phyloP scores from a whole-genome alignment of 2,888 invertebrate species.

The Melanostoma mellinum region DNA sequence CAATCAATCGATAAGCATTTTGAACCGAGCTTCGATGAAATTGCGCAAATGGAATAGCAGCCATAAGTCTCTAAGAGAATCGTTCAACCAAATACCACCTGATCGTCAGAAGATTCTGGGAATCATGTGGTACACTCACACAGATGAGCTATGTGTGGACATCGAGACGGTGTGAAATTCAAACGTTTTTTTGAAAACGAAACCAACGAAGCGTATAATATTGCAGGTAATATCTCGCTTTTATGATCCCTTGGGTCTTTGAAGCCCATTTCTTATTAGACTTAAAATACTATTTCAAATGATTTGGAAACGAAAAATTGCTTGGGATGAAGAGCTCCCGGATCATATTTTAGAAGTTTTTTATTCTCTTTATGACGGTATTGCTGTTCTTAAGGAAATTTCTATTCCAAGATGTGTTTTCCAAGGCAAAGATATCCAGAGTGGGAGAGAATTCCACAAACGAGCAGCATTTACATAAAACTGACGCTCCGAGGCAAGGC shows the following conservation, averaged over 20 bases:
- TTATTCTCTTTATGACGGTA: too few relatives aligned
- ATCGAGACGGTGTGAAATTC: background rate
- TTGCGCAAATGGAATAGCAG: constrained; percentile 25
- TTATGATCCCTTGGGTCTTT: constrained; percentile 8
- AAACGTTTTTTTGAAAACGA: background rate
- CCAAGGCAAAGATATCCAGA: background rate
- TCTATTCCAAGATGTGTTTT: background rate
- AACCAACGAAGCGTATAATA: constrained; percentile 6
- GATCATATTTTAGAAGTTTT: too few relatives aligned
- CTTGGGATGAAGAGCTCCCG: constrained; percentile 1
- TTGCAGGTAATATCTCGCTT: constrained; percentile 31
- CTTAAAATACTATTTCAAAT: constrained; percentile 11
- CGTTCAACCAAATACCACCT: too few relatives aligned
- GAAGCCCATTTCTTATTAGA: constrained; percentile 2
- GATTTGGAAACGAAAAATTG: background rate
- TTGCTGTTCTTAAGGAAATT: background rate
- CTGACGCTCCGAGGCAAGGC: too few relatives aligned
- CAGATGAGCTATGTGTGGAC: constrained; percentile 31
- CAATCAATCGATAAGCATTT: background rate
- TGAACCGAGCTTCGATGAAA: background rate
- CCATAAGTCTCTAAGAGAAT: background rate
- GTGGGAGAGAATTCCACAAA: too few relatives aligned
- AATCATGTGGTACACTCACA: constrained; percentile 21
- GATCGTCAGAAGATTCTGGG: background rate
- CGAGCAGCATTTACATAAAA: too few relatives aligned